phyloP scores from a whole-genome alignment of 2,113 vertebrate genomes.

The Melanotaenia duboulayi region DNA sequence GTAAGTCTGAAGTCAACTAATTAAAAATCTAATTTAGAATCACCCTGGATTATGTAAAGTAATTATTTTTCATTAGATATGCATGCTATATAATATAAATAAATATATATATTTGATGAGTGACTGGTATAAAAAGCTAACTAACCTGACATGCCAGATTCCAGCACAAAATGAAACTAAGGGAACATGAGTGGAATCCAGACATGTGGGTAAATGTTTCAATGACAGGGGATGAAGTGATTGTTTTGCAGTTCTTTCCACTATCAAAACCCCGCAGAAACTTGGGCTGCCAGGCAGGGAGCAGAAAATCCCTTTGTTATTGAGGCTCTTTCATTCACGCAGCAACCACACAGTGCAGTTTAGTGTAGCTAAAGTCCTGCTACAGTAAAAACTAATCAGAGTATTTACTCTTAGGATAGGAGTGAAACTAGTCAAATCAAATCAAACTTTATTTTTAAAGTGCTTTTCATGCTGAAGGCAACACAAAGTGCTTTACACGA shows the following conservation, averaged over 20 bases:
- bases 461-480: too few relatives aligned
- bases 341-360: constrained; percentile 1
- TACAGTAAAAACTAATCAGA: constrained; percentile 6
- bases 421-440: background rate
- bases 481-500: too few relatives aligned
- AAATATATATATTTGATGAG: background rate
- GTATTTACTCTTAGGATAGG: constrained; percentile 1
- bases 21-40: too few relatives aligned
- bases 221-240: constrained; percentile 50
- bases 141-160: constrained; percentile 68
- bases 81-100: background rate
- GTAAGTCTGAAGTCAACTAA: background rate
- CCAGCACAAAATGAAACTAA: constrained; percentile 59
- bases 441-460: too few relatives aligned
- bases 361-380: constrained; percentile 16
- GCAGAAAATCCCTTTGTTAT: constrained; percentile 48
- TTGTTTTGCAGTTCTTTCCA: constrained; percentile 44
- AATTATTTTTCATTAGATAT: background rate
- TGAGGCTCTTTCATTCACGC: constrained; percentile 40
- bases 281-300: constrained; percentile 22
- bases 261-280: constrained; percentile 54
- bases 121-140: background rate
- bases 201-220: constrained; percentile 38
- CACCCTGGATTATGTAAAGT: background rate
- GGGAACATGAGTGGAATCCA: constrained; percentile 61